Evolutionary conservation across 2,888 invertebrate genomes (phyloP).

Genomic region (Nephrotoma guestfalica): DNA sequence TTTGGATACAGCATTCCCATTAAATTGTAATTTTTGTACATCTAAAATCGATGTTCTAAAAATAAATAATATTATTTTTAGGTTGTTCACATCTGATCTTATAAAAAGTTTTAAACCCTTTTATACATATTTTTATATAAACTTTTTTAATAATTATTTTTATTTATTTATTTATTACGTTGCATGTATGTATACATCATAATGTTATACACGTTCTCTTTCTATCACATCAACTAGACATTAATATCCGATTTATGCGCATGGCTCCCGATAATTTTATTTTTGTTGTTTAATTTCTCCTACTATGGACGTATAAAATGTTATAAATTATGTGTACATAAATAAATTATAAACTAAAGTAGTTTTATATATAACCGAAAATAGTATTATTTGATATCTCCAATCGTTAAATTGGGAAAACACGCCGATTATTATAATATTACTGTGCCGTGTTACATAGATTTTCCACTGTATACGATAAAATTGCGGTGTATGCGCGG

Average conservation of each 20-base stretch:
- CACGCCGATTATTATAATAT: neutral
- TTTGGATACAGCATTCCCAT: neutral
- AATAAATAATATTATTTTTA: neutral
- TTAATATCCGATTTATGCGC: neutral
- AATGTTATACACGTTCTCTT: neutral
- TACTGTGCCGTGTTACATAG: neutral
- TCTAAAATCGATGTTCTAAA: no score
- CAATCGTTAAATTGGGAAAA: neutral
- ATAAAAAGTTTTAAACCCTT: neutral
- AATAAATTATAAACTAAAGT: neutral
- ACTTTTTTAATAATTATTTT: neutral
- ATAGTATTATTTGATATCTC: neutral
- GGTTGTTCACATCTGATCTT: neutral
- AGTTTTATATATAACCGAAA: neutral
- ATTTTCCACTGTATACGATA: neutral
- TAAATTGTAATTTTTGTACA: neutral
- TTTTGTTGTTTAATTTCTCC: neutral
- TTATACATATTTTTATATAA: neutral
- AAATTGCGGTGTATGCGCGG: neutral
- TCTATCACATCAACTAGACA: neutral
- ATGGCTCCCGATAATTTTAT: neutral
- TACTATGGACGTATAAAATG: neutral
- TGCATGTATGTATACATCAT: neutral
- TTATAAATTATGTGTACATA: neutral
- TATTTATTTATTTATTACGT: neutral